Conservation (phyloP, 2,888 invertebrate species). For the Metacarcinus magister region DNA sequence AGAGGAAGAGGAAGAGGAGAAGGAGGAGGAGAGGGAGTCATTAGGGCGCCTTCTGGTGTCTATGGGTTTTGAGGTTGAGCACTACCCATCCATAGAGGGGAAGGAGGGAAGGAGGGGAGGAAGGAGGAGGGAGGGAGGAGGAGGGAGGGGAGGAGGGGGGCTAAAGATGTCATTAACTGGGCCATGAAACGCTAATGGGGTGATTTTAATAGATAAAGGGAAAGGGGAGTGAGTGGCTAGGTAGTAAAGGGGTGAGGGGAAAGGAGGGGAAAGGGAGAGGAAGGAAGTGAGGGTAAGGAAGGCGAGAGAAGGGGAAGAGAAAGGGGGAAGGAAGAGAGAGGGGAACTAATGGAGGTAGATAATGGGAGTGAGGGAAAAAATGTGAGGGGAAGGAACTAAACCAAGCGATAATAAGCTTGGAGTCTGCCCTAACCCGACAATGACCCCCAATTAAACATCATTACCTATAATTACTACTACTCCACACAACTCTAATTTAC, state of each 20-base stretch:
- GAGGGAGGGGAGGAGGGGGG: not conserved
- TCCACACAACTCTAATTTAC: conserved; percentile 36
- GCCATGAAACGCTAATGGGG: conserved; percentile 18
- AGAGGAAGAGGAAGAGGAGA: not conserved
- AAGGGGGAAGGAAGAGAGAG: not conserved
- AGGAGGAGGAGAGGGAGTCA: not conserved
- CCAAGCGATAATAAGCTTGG: not conserved
- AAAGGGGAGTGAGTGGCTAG: not conserved
- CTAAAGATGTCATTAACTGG: not conserved
- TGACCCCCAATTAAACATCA: conserved; percentile 36
- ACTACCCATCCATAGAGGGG: not conserved
- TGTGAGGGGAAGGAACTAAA: not conserved
- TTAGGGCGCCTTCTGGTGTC: not conserved
- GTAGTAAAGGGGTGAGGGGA: not conserved
- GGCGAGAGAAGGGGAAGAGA: too few relatives aligned
- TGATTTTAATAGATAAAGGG: conserved; percentile 35
- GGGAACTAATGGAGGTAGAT: not conserved
- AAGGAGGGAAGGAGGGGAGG: not conserved
- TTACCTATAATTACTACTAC: conserved; percentile 21
- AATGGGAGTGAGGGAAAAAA: conserved; percentile 3
- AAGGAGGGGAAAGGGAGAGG: not conserved
- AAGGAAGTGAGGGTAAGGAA: too few relatives aligned
- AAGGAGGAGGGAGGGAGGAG: not conserved
- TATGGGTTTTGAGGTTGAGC: not conserved
- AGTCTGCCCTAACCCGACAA: conserved; percentile 26